These are phyloP conservation scores for Hydrotaea cyrtoneurina DNA, from an alignment of 2,888 invertebrate genomes.

Conservation along the genomic window DNA sequence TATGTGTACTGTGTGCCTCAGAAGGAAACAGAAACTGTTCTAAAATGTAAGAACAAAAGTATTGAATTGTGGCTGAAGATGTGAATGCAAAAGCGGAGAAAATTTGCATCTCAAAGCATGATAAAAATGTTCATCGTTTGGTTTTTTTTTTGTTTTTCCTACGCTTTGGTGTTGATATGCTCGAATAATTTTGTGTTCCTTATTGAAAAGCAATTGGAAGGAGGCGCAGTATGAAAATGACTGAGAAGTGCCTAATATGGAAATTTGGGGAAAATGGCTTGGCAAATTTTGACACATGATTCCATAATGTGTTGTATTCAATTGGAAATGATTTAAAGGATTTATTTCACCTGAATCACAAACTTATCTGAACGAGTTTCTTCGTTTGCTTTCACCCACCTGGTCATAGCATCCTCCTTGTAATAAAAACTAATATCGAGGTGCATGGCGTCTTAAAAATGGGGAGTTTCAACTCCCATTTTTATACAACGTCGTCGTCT, in stretches of 20 bases:
- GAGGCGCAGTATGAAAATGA: conserved; percentile 9
- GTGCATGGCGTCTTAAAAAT: not conserved
- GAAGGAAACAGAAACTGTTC: conserved; percentile 20
- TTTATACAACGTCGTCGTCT: not conserved
- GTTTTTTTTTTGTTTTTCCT: conserved; percentile 2
- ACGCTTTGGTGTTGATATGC: conserved; percentile 56
- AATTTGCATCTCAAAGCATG: conserved; percentile 66
- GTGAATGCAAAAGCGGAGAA: conserved; percentile 15
- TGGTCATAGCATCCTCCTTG: not conserved
- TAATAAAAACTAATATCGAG: conserved; percentile 16
- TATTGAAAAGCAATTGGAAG: conserved; percentile 24
- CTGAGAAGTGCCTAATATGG: not conserved
- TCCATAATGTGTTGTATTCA: too few relatives aligned
- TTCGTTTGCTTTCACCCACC: not conserved
- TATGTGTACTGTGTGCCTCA: not conserved
- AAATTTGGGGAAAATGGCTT: too few relatives aligned
- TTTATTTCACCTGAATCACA: too few relatives aligned
- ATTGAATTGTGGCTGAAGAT: conserved; percentile 38
- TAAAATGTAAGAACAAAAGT: conserved; percentile 35
- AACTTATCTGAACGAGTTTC: too few relatives aligned
- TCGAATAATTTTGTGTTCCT: conserved; percentile 53
- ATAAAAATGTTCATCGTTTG: conserved; percentile 50
- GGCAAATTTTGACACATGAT: too few relatives aligned
- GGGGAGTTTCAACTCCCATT: conserved; percentile 24
- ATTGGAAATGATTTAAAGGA: too few relatives aligned